Evolutionary conservation across 2,797 vertebrate species (phyloP).

Genomic region (Poecilia picta): DNA sequence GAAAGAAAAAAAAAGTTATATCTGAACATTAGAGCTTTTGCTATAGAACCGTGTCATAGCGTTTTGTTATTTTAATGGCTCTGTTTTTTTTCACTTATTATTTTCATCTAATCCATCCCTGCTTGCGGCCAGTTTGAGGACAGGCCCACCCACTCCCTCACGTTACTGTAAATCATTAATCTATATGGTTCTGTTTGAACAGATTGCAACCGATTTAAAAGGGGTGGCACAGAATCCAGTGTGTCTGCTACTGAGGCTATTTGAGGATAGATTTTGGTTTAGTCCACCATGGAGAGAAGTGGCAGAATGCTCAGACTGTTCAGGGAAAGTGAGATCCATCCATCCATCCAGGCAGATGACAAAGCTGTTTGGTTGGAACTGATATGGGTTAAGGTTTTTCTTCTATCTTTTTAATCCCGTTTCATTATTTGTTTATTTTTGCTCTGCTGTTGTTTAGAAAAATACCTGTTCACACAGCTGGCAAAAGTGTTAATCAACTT

Average conservation of each 20-base stretch:
- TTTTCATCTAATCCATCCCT: background rate
- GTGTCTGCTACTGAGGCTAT: constrained; percentile 41
- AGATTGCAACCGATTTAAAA: constrained; percentile 61
- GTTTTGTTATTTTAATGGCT: background rate
- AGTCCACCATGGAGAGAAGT: constrained; percentile 11
- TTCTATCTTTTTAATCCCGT: constrained; percentile 31
- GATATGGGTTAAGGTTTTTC: constrained; percentile 8
- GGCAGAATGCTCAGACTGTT: constrained; percentile 12
- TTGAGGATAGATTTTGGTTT: constrained; percentile 40
- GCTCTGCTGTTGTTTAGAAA: constrained; percentile 38
- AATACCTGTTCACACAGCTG: constrained; percentile 22
- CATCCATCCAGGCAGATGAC: background rate
- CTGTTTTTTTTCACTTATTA: background rate
- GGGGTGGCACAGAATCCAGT: constrained; percentile 49
- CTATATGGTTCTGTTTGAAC: constrained; percentile 29
- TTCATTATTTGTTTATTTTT: constrained; percentile 55
- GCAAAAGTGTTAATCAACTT: background rate
- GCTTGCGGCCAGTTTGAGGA: constrained; percentile 11
- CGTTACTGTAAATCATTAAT: constrained; percentile 23
- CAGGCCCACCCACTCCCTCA: constrained; percentile 10
- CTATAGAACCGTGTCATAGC: background rate
- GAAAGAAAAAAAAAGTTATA: background rate
- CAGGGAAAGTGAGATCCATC: background rate
- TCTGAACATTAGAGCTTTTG: background rate
- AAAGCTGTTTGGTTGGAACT: constrained; percentile 5